Conservation (phyloP, 2,888 invertebrate species). For the Dinocampus coccinellae region DNA sequence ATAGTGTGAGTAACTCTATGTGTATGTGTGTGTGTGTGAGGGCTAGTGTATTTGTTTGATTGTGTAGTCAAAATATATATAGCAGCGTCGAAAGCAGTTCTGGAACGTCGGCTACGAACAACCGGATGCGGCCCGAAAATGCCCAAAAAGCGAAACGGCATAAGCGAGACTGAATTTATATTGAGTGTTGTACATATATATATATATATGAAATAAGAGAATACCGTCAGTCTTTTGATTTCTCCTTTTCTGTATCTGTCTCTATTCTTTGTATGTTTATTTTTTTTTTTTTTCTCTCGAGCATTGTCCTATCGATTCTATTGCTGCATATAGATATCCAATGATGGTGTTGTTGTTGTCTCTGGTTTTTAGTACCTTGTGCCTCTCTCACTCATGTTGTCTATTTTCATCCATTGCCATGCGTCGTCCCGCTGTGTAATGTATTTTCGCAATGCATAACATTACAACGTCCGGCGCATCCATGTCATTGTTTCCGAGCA, state of each 20-base stretch:
- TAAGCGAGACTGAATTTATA: constrained; percentile 30
- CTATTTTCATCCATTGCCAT: constrained; percentile 21
- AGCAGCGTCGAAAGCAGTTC: constrained; percentile 48
- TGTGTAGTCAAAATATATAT: not conserved
- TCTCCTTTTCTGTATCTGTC: not conserved
- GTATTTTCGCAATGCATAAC: constrained; percentile 59
- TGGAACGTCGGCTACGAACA: constrained; percentile 52
- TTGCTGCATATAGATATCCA: constrained; percentile 4
- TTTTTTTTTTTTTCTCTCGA: constrained; percentile 16
- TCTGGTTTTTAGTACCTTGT: not conserved
- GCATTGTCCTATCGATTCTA: constrained; percentile 42
- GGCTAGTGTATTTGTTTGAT: not conserved
- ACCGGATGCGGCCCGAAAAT: constrained; percentile 44
- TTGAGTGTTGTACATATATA: not conserved
- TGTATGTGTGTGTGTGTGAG: not conserved
- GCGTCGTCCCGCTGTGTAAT: constrained; percentile 43
- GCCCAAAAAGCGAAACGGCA: constrained; percentile 42
- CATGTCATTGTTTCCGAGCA: constrained; percentile 62
- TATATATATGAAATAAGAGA: not conserved
- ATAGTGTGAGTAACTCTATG: no score
- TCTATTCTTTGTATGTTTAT: no score
- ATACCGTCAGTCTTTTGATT: not conserved
- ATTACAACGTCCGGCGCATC: constrained; percentile 62
- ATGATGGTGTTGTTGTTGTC: constrained; percentile 29
- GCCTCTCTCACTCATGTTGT: constrained; percentile 7